Percentiles rank a stretch among this genome's conserved stretches.
These are phyloP conservation scores for Corythornis cristatus DNA, from an alignment of 2,113 vertebrate species.

Conservation along the genomic window DNA sequence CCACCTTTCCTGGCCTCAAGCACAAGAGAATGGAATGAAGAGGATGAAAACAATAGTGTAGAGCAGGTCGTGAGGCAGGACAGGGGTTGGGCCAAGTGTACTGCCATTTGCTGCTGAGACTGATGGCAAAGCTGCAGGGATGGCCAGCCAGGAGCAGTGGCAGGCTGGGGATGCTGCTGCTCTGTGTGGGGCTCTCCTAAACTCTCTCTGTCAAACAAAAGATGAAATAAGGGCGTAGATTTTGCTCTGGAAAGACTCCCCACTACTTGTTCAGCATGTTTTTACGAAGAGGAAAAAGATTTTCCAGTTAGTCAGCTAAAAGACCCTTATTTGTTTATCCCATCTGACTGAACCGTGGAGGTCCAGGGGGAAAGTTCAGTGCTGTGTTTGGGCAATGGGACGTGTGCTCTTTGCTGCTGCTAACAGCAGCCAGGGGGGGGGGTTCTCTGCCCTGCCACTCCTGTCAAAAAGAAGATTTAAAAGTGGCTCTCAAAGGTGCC, in stretches of 20 bases:
- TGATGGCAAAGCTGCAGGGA: not conserved
- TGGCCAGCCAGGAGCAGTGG: not conserved
- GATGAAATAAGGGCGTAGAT: not conserved
- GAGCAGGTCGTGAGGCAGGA: not conserved
- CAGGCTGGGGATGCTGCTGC: not conserved
- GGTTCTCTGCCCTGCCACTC: not conserved
- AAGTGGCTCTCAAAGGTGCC: not conserved
- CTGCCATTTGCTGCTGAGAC: not conserved
- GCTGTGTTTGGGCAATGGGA: not conserved
- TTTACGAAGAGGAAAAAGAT: slow-evolving; percentile 42
- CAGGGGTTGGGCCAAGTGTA: not conserved
- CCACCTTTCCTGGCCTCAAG: not conserved
- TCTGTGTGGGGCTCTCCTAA: not conserved
- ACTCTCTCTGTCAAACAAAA: slow-evolving; percentile 9
- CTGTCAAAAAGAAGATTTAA: slow-evolving; percentile 36
- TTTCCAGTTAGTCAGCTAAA: slow-evolving; percentile 50
- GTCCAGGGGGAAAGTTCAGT: slow-evolving; percentile 9
- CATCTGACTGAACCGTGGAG: not conserved
- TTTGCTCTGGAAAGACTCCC: not conserved
- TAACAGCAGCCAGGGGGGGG: not conserved
- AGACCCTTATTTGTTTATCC: slow-evolving; percentile 19
- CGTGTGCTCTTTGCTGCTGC: not conserved
- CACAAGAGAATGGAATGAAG: not conserved
- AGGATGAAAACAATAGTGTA: not conserved
- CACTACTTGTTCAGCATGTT: not conserved